A percentile compares a stretch with the other conserved stretches of the same genome.
Evolutionary conservation across 2,797 vertebrate species (phyloP).

Genomic region (Bradypus variegatus): DNA sequence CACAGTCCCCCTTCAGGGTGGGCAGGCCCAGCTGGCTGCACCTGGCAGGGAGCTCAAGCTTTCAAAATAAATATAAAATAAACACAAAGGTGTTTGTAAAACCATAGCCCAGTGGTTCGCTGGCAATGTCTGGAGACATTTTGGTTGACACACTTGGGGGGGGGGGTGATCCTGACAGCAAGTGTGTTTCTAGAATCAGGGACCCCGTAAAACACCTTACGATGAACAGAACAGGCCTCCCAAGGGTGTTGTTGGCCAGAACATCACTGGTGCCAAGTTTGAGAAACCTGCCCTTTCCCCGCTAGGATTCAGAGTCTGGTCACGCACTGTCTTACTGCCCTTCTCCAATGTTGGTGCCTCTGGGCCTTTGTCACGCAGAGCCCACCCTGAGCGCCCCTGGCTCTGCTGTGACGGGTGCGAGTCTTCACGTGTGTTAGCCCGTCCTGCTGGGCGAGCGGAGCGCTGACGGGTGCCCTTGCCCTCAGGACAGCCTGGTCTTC

Average conservation of each 20-base stretch:
- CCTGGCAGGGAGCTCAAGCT: no score
- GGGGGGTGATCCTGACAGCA: background rate
- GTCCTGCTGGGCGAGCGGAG: background rate
- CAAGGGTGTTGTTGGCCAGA: no score
- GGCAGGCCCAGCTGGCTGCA: no score
- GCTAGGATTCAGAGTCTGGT: background rate
- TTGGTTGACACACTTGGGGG: background rate
- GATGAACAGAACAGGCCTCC: background rate
- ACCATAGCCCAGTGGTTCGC: background rate
- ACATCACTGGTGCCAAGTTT: background rate
- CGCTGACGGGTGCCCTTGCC: background rate
- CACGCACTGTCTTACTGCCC: background rate
- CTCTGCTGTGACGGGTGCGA: no score
- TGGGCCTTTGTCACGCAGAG: background rate
- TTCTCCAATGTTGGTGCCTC: background rate
- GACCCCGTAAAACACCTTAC: background rate
- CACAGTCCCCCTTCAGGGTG: no score
- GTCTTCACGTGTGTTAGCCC: background rate
- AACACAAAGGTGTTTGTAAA: no score
- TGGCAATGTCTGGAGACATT: background rate
- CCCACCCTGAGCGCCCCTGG: no score
- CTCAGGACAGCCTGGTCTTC: conserved; percentile 90
- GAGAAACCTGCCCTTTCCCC: background rate
- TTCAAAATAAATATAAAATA: no score
- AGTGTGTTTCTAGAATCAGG: background rate